Conservation (phyloP, 2,113 vertebrate genomes). For the Lanius ludovicianus region DNA sequence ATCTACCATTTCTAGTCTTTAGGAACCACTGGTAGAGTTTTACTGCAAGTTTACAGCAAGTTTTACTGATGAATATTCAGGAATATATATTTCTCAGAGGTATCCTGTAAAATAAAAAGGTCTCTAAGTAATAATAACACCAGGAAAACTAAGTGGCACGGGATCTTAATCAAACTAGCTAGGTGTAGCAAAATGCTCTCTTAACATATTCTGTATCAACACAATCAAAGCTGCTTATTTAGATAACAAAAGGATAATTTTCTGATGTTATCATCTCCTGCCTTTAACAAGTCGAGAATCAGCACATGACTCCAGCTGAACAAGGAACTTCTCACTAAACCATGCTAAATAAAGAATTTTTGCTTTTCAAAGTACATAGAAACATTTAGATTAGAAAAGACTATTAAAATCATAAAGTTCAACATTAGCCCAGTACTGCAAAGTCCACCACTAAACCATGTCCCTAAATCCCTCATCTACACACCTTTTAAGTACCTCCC, state of each 20-base stretch:
- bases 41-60: background rate
- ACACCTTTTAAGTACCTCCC: background rate
- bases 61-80: background rate
- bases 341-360: background rate
- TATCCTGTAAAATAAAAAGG: background rate
- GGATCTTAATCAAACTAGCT: background rate
- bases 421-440: background rate
- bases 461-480: background rate
- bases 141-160: background rate
- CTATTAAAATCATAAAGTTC: background rate
- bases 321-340: background rate
- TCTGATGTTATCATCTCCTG: background rate
- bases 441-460: background rate
- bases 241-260: background rate
- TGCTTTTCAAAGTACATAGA: background rate
- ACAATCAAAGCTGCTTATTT: background rate
- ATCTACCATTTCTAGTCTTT: background rate
- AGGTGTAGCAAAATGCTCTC: background rate
- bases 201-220: background rate
- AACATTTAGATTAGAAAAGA: background rate
- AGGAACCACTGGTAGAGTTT: background rate
- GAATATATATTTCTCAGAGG: background rate
- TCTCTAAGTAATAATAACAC: background rate
- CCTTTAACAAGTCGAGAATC: background rate
- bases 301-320: background rate